Evolutionary conservation across 2,888 invertebrate genomes (phyloP), one percentile per base, ranked within the genome.

Genomic region (Lasioglossum lativentre): DNA sequence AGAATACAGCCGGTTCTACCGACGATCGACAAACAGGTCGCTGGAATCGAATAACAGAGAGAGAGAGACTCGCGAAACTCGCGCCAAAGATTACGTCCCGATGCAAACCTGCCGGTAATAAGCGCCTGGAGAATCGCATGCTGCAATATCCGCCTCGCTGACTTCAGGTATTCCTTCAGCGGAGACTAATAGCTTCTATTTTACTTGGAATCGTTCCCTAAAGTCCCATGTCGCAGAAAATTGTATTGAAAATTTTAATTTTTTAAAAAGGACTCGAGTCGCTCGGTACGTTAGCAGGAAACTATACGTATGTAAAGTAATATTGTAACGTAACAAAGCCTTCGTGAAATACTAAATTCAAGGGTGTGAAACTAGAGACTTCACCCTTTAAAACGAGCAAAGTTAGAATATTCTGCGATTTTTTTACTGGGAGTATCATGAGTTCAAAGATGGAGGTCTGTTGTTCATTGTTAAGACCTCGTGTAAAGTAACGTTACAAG

Each of bases 1-100:
- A 73, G 83, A 77, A 73, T 63, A 27, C 74, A 68, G 47, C 71
- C 77, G 84, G 78, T 79, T 80, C 47, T 80, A 71, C 47, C 80
- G 75, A 77, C 83, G 75, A 84, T 85, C 87, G 80, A 72, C 76
- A 63, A 59, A 45, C 27, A 59, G 52, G 38, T 45, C 34, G 42
- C 42, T 42, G 40, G 2, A 38, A n/a, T 42, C 12, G n/a, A 19
- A n/a, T 30, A 1, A 19, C 40, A 16, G 23, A 12, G 68, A 72
- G 47, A 75, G 72, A 79, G 75, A 71, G 77, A 63, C 72, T 85
- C 82, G 72, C 52, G 72, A 73, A 75, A 86, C 82, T 73, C 83
- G 84, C 63, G 75, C 63, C 82, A 52, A 81, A 83, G 87, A 84
- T 85, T 83, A 23, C 23, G 52, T 27, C 34, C 59, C 42, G n/a